Evolutionary conservation across 1,140 invertebrate genomes (phyloP).

Genomic region (Pinna nobilis): DNA sequence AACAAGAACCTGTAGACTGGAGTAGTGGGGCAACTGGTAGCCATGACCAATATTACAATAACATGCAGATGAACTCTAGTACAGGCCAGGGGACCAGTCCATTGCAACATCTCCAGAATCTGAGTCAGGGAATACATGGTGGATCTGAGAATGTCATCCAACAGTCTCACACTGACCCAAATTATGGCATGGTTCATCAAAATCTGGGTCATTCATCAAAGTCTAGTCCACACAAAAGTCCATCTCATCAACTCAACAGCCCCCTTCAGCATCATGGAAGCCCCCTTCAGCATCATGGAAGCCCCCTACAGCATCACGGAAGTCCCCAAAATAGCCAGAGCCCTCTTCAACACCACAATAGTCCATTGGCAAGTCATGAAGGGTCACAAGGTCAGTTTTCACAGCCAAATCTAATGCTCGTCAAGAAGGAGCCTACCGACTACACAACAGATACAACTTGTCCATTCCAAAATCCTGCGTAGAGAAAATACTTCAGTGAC

Average conservation of each 20-base stretch:
- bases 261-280: constrained; percentile 6
- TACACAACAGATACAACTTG: constrained; percentile 7
- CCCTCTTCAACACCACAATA: constrained; percentile 6
- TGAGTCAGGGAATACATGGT: constrained; percentile 15
- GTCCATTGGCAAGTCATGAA: too few species aligned
- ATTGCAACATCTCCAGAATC: constrained; percentile 14
- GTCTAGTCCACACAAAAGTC: neutral
- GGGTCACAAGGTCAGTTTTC: too few species aligned
- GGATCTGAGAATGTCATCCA: neutral
- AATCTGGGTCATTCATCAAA: too few species aligned
- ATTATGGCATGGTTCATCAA: too few species aligned
- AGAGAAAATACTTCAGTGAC: neutral
- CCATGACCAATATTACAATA: neutral
- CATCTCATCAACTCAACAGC: constrained; percentile 1
- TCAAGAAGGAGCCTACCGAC: constrained; percentile 10
- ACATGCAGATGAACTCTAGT: neutral
- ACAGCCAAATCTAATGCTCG: neutral
- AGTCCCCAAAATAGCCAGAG: constrained; percentile 10
- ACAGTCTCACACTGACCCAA: neutral
- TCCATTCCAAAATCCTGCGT: neutral
- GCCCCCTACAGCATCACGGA: neutral
- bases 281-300: constrained; percentile 12
- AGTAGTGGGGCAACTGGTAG: neutral
- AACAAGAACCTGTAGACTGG: constrained; percentile 13
- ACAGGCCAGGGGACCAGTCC: constrained; percentile 8